phyloP scores from a whole-genome alignment of 2,797 vertebrate species.

The Thripadectes ignobilis region DNA sequence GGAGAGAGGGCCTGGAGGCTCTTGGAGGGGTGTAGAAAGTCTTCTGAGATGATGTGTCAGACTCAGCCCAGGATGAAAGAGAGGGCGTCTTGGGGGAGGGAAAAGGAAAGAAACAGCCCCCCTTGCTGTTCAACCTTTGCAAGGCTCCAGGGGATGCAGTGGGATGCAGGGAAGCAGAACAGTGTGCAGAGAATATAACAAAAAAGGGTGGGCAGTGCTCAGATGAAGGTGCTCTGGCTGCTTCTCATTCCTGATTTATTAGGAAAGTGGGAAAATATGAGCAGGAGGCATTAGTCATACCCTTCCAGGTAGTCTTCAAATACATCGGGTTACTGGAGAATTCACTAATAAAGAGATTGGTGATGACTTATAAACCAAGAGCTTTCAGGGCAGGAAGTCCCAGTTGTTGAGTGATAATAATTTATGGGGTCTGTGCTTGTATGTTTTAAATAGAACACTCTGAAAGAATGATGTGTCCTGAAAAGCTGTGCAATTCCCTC shows the following conservation, averaged over 20 bases:
- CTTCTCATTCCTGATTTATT: background rate
- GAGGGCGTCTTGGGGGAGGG: background rate
- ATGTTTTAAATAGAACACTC: background rate
- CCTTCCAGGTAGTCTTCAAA: constrained; percentile 8
- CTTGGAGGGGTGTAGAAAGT: background rate
- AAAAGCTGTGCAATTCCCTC: background rate
- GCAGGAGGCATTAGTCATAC: background rate
- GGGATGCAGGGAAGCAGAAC: background rate
- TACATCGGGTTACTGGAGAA: background rate
- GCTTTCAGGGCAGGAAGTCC: constrained; percentile 14
- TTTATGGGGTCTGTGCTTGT: background rate
- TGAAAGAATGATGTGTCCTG: background rate
- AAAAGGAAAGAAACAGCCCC: background rate
- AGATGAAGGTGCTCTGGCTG: background rate
- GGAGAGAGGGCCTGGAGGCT: background rate
- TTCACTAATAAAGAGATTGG: background rate
- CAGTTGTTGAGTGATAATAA: constrained; percentile 2
- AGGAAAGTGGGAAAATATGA: background rate
- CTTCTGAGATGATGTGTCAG: background rate
- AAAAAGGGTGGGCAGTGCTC: background rate
- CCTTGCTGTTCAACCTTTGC: background rate
- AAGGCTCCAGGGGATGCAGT: background rate
- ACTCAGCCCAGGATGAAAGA: background rate
- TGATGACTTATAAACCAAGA: constrained; percentile 16
- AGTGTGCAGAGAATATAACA: background rate